These are phyloP conservation scores for Mustela lutreola DNA, from an alignment of 2,113 vertebrate genomes.

Conservation along the genomic window DNA sequence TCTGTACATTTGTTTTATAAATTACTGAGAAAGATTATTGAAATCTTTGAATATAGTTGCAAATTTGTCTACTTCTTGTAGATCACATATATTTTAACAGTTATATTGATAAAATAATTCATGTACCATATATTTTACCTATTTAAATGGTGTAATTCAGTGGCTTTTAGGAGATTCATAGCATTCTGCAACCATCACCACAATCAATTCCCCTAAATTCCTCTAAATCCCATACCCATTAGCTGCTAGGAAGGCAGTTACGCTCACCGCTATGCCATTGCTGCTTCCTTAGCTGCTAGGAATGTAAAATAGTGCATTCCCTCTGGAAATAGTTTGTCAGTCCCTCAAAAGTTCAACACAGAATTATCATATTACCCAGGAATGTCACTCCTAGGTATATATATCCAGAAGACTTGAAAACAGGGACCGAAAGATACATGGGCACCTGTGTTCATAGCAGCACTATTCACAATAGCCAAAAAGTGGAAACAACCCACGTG, in stretches of 20 bases:
- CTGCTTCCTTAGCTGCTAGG: background rate
- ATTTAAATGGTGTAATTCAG: background rate
- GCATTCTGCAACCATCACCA: background rate
- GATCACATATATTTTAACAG: background rate
- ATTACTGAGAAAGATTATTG: background rate
- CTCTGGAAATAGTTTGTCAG: background rate
- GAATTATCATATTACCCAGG: background rate
- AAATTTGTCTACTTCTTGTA: background rate
- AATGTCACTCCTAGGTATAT: background rate
- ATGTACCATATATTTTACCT: background rate
- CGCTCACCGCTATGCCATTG: constrained; percentile 88
- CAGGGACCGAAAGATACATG: background rate
- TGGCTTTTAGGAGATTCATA: background rate
- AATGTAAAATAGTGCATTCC: background rate
- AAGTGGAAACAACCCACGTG: background rate
- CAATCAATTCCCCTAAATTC: background rate
- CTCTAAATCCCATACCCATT: background rate
- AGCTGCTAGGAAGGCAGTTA: constrained; percentile 87
- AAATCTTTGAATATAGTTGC: background rate
- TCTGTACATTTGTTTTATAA: background rate
- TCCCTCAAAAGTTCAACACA: background rate
- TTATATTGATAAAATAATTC: background rate
- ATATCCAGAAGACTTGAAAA: background rate
- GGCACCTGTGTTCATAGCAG: background rate
- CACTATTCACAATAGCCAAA: background rate